These are phyloP conservation scores for Sebastes steindachneri DNA, from an alignment of 2,797 vertebrate genomes.

Conservation along the genomic window DNA sequence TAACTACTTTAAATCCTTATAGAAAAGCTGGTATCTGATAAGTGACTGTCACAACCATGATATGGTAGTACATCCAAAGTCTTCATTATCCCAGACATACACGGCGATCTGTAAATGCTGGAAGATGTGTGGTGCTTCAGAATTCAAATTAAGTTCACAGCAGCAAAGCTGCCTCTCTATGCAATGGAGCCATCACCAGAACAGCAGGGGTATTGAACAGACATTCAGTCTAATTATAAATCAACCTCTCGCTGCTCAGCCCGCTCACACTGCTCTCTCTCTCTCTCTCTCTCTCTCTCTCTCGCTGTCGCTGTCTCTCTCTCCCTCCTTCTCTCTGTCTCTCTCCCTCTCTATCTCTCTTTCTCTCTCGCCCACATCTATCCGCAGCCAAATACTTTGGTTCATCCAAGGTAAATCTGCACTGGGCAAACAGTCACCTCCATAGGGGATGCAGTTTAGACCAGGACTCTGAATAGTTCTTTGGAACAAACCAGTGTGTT, in stretches of 20 bases:
- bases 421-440: conserved; percentile 64
- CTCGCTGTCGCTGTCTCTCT: conserved; percentile 17
- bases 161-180: conserved; percentile 57
- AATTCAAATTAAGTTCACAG: conserved; percentile 74
- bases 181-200: conserved; percentile 72
- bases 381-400: conserved; percentile 72
- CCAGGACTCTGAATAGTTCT: conserved; percentile 34
- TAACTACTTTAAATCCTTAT: neutral
- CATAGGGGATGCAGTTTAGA: conserved; percentile 46
- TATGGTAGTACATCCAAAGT: neutral
- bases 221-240: conserved; percentile 79
- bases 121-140: conserved; percentile 55
- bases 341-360: neutral
- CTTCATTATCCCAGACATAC: conserved; percentile 34
- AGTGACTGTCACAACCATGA: conserved; percentile 4
- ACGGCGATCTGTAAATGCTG: conserved; percentile 30
- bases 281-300: neutral
- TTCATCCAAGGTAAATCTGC: conserved; percentile 79
- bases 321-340: neutral
- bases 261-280: conserved; percentile 51
- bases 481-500: conserved; percentile 3
- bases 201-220: conserved; percentile 72
- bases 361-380: conserved; percentile 60
- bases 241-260: conserved; percentile 70
- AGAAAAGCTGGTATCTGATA: neutral